Percentiles rank a stretch among this genome's conserved stretches.
Conservation (phyloP, 35 echinoderm and acorn worm species). For the Amphiura filiformis region DNA sequence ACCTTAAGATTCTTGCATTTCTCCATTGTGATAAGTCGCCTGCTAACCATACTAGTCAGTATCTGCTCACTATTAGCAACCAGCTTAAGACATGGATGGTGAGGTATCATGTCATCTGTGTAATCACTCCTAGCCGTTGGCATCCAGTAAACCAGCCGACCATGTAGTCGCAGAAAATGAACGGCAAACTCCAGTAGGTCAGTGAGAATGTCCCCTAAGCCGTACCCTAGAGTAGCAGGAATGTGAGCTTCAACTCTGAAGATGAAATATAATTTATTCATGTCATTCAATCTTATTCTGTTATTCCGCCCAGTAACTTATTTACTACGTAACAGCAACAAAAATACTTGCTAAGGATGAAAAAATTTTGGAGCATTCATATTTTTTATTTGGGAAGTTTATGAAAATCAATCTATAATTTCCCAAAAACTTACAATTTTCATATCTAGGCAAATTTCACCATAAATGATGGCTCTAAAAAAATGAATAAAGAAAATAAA, state of each 20-base stretch:
- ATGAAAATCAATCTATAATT: no score
- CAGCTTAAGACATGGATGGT: constrained; percentile 78
- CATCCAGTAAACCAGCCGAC: constrained; percentile 80
- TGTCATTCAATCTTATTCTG: no score
- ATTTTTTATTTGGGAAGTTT: no score
- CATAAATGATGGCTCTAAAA: no score
- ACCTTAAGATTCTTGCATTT: constrained; percentile 67
- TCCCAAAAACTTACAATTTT: no score
- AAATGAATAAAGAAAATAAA: no score
- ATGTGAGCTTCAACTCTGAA: constrained; percentile 62
- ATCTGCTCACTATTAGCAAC: constrained; percentile 83
- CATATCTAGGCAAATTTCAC: no score
- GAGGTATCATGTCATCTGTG: constrained; percentile 70
- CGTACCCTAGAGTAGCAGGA: constrained; percentile 58
- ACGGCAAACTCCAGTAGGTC: constrained; percentile 85
- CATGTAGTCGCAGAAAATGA: constrained; percentile 59
- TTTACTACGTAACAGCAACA: no score
- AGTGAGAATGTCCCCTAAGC: constrained; percentile 78
- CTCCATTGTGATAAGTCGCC: constrained; percentile 90
- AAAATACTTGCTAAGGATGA: no score
- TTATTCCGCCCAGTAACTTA: no score
- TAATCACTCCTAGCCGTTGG: constrained; percentile 73
- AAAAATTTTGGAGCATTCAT: no score
- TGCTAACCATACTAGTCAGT: constrained; percentile 55
- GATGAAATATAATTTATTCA: constrained; percentile 22